These are phyloP conservation scores for Patella caerulea DNA, from an alignment of 2,888 invertebrate species.

Conservation along the genomic window DNA sequence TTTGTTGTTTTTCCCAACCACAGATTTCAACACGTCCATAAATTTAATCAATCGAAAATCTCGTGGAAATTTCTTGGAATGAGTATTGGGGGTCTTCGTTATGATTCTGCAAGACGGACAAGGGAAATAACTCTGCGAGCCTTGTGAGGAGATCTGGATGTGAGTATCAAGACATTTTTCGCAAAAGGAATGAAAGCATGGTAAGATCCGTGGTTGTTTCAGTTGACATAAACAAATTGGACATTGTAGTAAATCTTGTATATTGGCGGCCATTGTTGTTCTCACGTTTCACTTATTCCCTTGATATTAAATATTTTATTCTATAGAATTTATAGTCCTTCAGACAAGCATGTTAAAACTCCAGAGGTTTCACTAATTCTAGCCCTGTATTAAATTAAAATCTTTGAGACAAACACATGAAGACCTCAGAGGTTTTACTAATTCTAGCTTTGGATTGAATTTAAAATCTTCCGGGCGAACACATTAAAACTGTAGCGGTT, in stretches of 20 bases:
- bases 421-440: too few species aligned
- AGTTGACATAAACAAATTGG: conserved; percentile 42
- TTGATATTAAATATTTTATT: too few species aligned
- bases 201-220: conserved; percentile 36
- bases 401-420: too few species aligned
- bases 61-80: conserved; percentile 37
- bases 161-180: conserved; percentile 38
- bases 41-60: conserved; percentile 44
- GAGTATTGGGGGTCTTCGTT: conserved; percentile 30
- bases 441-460: too few species aligned
- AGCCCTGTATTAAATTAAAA: too few species aligned
- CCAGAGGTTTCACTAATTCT: too few species aligned
- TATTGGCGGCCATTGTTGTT: background rate
- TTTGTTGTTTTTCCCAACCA: conserved; percentile 14
- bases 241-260: conserved; percentile 41
- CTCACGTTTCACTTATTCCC: too few species aligned
- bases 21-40: conserved; percentile 30
- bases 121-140: conserved; percentile 25
- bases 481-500: too few species aligned
- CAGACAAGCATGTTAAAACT: too few species aligned
- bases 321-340: too few species aligned
- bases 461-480: too few species aligned
- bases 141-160: conserved; percentile 25
- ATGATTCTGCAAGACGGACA: conserved; percentile 43
- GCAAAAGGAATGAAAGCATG: conserved; percentile 45